Base-by-base conservation (phyloP, 2,113 vertebrate species). In the Ptyas mucosa region DNA sequence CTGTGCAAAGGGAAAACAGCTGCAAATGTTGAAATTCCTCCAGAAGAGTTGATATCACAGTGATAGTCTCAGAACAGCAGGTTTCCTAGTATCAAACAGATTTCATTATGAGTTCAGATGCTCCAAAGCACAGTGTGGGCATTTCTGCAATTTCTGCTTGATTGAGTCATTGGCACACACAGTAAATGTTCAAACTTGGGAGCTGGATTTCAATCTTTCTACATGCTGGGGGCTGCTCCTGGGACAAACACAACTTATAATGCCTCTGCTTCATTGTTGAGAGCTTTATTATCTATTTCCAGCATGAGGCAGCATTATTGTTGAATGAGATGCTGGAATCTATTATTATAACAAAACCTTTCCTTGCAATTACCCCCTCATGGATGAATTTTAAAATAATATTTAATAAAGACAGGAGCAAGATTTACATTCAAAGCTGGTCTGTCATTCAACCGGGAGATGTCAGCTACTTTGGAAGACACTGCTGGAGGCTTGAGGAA, bases 31-130 rank as follows among this genome's bases (percentile, higher is more conserved):
- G 91, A 92, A 75, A 46, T 88, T n/a, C 91, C 52, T 54, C 87
- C 87, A 92, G 24, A 81, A 88, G 61, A 75, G 29, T 9, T 43
- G 57, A 88, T 92, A 69, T 43, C n/a, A 53, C 4, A 29, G 29
- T 15, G 49, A 26, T 92, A 54, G 51, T 89, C 34, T 89, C 61
- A 29, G 87, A 92, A 81, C 91, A 92, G 87, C 57, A 87, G 49
- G 91, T 88, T 43, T 21, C 49, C 39, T 92, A 46, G 51, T 46
- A 88, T 89, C 91, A 75, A 54, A 89, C 49, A n/a, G 61, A 75
- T 75, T 75, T 92, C n/a, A 89, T 92, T 92, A 89, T 92, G 91
- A 81, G 87, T 75, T 92, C 51, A 89, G 61, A 89, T 75, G 51
- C 15, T 55, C 15, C 91, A 92, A 21, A 55, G 23, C 86, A 55